These are phyloP conservation scores for Bucorvus abyssinicus DNA, from an alignment of 2,797 vertebrate genomes.

Conservation along the genomic window DNA sequence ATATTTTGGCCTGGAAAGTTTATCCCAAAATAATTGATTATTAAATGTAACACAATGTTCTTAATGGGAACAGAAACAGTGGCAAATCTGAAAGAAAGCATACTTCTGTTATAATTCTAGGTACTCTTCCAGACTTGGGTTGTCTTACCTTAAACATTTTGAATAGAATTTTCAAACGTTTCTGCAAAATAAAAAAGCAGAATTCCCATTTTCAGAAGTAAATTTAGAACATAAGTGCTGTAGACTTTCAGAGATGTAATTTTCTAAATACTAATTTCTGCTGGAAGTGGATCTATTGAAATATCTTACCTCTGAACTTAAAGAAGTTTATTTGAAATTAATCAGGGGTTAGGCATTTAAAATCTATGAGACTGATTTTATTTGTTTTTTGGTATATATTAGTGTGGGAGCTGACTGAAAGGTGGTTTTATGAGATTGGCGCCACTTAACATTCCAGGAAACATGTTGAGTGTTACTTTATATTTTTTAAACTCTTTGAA, in stretches of 20 bases:
- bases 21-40: background rate
- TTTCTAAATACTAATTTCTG: background rate
- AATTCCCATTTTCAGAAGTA: background rate
- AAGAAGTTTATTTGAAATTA: background rate
- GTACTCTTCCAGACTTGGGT: background rate
- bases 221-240: background rate
- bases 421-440: background rate
- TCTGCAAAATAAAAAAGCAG: background rate
- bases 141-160: background rate
- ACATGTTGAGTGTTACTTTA: too few species aligned
- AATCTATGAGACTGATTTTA: background rate
- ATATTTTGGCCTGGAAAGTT: background rate
- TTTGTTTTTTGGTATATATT: background rate
- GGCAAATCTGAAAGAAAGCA: background rate
- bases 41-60: background rate
- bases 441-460: background rate
- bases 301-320: background rate
- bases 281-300: background rate
- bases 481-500: fast-evolving
- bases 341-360: background rate
- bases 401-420: background rate
- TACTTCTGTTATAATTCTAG: background rate
- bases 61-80: background rate
- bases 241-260: background rate
- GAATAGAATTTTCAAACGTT: background rate